Evolutionary conservation across 1,140 invertebrate genomes (phyloP), one percentile per base, ranked within the genome.

Genomic region (Schlechtendalia chinensis): DNA sequence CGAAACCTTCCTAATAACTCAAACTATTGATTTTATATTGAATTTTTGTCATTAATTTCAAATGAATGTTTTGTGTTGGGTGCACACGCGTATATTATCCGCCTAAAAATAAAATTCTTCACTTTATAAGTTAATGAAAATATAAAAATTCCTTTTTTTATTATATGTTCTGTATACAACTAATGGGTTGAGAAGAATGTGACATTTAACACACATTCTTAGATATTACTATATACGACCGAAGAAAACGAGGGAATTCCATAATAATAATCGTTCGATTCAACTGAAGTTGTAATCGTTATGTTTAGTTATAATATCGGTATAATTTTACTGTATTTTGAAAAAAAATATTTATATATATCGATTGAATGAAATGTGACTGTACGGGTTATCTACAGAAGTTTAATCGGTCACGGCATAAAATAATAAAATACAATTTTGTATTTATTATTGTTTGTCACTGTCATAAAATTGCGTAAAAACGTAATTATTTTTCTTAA

Each of bases 111-210:
- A 54, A 39, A 39, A 56, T 56, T 54, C 45, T 74, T 22, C 4
- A 32, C 24, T 10, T 56, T 12, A 56, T 12, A 32, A 32, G 71
- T 32, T 14, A 29, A 39, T 12, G 24, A 56, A 56, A 32, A 56
- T 56, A 1, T 32, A 11, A 56, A 56, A 74, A 74, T 74, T 56
- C 19, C 29, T 56, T 32, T 74, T 53, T 74, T 74, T 74, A 56
- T 56, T 56, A 39, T 22, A 12, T 56, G 4, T 39, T 27, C 3
- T 39, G 8, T 39, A 39, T 54, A 74, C 54, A 50, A 74, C 29
- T 54, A 32, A 74, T 74, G 50, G 19, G 3, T 19, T 1, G 24
- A 50, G 39, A 50, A 50, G 5, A 56, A 74, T 56, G 17, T 11
- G 32, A 54, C 24, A 32, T 32, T 56, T 56, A n/a, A n/a, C 27